Evolutionary conservation across 2,113 vertebrate species (phyloP), one percentile per base, ranked within the genome.

Genomic region (Progne subis): DNA sequence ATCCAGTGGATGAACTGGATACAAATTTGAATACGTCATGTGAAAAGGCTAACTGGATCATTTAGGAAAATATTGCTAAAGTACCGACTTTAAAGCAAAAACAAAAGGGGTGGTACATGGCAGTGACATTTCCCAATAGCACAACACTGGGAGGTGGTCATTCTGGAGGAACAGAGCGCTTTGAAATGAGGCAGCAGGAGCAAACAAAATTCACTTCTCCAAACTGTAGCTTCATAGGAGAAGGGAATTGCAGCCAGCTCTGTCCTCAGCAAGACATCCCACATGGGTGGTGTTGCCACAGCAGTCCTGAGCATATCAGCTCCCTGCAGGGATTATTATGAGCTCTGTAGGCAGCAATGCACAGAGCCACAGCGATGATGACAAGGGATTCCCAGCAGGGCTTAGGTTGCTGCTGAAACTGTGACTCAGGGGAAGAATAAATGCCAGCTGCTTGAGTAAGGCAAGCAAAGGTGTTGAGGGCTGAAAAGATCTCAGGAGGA

Each of bases 301-400:
- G 39, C 53, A 74, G 28, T n/a, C 46, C 37, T 49, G 69, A 86
- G 47, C 41, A 29, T 14, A 59, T 75, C 39, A 64, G 39, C 53
- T 88, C 49, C 37, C 34, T 32, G 29, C 14, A 26, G 56, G 82
- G 85, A 50, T 75, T 55, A 24, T 39, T 11, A 20, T 17, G 44
- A 90, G 43, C 82, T 70, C 19, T 49, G 29, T 31, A 41, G 46
- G n/a, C 75, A 88, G 46, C 32, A 18, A 31, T 2, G 5, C 29
- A 43, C 2, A 1, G 53, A 76, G 53, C 21, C 25, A 56, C n/a
- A 25, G 37, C 0, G 0, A 41, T 3, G 3, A 68, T 0, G 3
- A 60, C 55, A 24, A 64, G 55, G 11, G 17, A 3, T 3, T 64
- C 53, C 20, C 64, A 39, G 63, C 1, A 4, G 44, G 43, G 7